Percentiles rank a stretch among this genome's conserved stretches.
Conservation (phyloP, 2,888 invertebrate species). For the Sinopyrophorus schimmeli region DNA sequence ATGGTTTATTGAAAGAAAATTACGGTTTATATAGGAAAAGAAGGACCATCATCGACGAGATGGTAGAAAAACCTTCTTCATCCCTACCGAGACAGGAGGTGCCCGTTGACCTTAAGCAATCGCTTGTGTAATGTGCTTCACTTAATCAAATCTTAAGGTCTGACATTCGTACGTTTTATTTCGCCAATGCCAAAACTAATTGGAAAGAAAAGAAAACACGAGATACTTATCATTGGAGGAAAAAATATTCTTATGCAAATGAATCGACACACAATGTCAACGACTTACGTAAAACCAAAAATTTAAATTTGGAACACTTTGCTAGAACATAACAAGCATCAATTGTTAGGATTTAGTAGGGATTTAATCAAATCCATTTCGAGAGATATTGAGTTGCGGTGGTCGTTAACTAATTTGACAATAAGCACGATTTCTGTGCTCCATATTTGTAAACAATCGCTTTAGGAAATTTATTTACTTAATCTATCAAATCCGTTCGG, state of each 20-base stretch:
- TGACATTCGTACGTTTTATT: conserved; percentile 1
- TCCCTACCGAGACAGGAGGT: conserved; percentile 18
- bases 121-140: conserved; percentile 4
- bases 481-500: too few species aligned
- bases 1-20: conserved; percentile 1
- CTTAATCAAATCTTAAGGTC: conserved; percentile 10
- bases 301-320: neutral
- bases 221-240: neutral
- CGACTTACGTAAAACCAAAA: neutral
- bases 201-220: conserved; percentile 1
- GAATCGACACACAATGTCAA: conserved; percentile 3
- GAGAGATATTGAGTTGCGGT: neutral
- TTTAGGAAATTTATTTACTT: too few species aligned
- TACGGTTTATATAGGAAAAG: conserved; percentile 20
- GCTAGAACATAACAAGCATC: too few species aligned
- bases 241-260: conserved; percentile 4
- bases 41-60: conserved; percentile 4
- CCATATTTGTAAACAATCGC: conserved; percentile 1
- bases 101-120: conserved; percentile 27
- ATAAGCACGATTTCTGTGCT: neutral
- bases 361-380: neutral
- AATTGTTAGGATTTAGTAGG: neutral
- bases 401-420: neutral
- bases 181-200: conserved; percentile 6
- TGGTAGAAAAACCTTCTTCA: conserved; percentile 10